Base-by-base conservation (phyloP, 2,113 vertebrate genomes). In the Phalacrocorax pelagicus region DNA sequence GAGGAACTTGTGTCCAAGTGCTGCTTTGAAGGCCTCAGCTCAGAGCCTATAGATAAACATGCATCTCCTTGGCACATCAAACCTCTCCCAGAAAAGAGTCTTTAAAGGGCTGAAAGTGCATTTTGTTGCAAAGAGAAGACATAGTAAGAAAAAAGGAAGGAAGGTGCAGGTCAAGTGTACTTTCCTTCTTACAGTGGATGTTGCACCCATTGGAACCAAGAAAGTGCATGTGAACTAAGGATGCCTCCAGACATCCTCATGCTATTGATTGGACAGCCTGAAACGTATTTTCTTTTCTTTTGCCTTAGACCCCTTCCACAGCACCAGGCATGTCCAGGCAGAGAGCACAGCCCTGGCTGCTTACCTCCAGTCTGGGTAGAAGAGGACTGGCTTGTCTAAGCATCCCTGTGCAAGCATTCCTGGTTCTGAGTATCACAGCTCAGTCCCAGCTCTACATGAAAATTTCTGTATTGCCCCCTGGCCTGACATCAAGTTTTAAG, bases 11-110 rank as follows among this genome's bases (percentile, higher is more conserved):
- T 72, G 71, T 92, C 92, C 91, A 86, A 94, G 88, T 26, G 49
- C 84, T 97, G 73, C 87, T 96, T 94, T 36, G 66, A 71, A 95
- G 89, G 86, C 82, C 92, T 85, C 91, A 65, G 42, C 70, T 95
- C 83, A 91, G 67, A 17, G n/a, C 74, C 91, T 96, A 92, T 89
- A 96, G 95, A 93, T 97, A 97, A 88, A 75, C 69, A 32, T 46
- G 65, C 52, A 82, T 36, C 67, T 71, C 72, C 47, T 36, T 74
- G 65, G 42, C 44, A 75, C 42, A 57, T 87, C 52, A 27, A 6
- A 19, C 32, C 44, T 81, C 51, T 71, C 57, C 71, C 70, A 86
- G 70, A 46, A 81, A 89, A 52, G 47, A 9, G 11, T 81, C 38
- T 62, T 59, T 9, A 32, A 36, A 63, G 59, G n/a, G 5, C 46